Conservation (phyloP, 2,113 vertebrate genomes). For the Pteronura brasiliensis region DNA sequence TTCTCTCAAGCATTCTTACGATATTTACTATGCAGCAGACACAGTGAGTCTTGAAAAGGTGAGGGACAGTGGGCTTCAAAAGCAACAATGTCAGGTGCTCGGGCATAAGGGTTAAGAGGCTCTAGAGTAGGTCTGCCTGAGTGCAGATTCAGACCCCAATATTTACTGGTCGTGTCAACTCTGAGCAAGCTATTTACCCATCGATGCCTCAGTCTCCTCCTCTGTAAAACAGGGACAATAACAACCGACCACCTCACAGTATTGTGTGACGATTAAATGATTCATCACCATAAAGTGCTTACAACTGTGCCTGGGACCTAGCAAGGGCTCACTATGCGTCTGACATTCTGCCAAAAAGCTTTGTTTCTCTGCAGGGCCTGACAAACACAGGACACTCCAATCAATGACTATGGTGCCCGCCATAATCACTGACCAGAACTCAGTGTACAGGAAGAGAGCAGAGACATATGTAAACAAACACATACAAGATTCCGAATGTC, state of each 20-base stretch:
- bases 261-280: neutral
- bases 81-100: neutral
- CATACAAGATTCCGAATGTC: neutral
- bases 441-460: neutral
- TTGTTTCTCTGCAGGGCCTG: neutral
- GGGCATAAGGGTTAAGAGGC: neutral
- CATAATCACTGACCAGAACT: neutral
- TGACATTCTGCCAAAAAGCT: neutral
- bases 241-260: neutral
- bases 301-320: neutral
- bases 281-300: neutral
- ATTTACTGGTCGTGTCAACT: neutral
- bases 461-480: neutral
- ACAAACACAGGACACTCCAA: neutral
- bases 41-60: neutral
- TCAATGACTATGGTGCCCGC: neutral
- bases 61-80: neutral
- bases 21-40: neutral
- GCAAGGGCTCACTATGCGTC: neutral
- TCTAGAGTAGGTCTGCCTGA: neutral
- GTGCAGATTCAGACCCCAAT: neutral
- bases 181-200: neutral
- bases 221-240: neutral
- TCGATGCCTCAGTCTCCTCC: neutral
- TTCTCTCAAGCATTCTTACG: neutral